Evolutionary conservation across 1,140 invertebrate species (phyloP), one percentile per base, ranked within the genome.

Genomic region (Ceratoteleas bidentatus): DNA sequence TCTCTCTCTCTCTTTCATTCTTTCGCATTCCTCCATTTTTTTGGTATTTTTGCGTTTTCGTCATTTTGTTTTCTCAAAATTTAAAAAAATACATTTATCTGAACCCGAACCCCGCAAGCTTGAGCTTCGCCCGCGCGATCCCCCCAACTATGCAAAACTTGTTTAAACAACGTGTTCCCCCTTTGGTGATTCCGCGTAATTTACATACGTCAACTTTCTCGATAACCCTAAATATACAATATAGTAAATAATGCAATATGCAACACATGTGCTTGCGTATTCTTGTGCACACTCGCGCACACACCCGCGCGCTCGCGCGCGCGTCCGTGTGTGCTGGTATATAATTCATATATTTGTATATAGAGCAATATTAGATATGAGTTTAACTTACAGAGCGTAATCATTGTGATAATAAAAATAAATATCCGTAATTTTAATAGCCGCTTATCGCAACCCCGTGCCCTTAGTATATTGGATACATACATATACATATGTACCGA

Each of bases 71-170:
- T 68, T 56, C 87, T 91, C 85, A 90, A 90, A 91, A 90, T 91
- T 90, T 91, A 90, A 91, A 91, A 91, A 91, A 91, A 91, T 91
- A 91, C 89, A 91, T 91, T 88, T 85, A 85, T 91, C 83, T 90
- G 87, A 88, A 91, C 86, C 85, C 84, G 82, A 88, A 40, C 79
- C 73, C 76, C 85, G 81, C 85, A 81, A 83, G 80, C 77, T 84
- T 81, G 64, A 70, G 77, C 83, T 74, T 81, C 54, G 43, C 74
- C 62, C 72, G 60, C 70, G 80, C 73, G 79, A 78, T 81, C 62
- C 85, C 40, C 50, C 60, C 84, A 85, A 87, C 84, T 88, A 88
- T 86, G 69, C 87, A 86, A 88, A 90, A 90, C 86, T 87, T 84
- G 81, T 87, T 78, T 78, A 83, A 84, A 87, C 77, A 87, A 85